Base-by-base conservation (phyloP, 2,888 invertebrate species). In the Frankliniella fusca region DNA sequence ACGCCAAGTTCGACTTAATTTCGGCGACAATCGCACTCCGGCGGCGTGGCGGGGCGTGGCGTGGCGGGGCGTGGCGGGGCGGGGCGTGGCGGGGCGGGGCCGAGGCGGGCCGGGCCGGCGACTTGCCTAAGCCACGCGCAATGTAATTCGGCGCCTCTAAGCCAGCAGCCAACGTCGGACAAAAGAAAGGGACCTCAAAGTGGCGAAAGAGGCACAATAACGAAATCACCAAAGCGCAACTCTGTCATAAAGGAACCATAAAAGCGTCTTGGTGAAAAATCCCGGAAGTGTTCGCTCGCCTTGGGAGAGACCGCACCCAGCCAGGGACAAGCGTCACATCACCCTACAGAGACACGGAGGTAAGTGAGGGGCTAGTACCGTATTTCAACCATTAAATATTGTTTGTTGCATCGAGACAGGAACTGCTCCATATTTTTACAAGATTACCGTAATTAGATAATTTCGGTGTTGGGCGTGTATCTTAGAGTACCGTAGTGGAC, bases 71-170 rank as follows among this genome's bases (percentile, higher is more conserved):
- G 54, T 15, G 18, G 54, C 54, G 18, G 0, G 18, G 54, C 54
- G 15, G 15, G 18, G 54, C 54, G 15, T 5, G 15, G 54, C 54
- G 15, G 18, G 54, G 5, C 54, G 15, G n/a, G n/a, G n/a, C n/a
- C n/a, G n/a, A n/a, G n/a, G n/a, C n/a, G n/a, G n/a, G n/a, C n/a
- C n/a, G n/a, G n/a, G n/a, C 23, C 23, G 70, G 27, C 70, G 27
- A 76, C 70, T 76, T 76, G 70, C 70, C 70, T 76, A 76, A 76
- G 70, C 70, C 70, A 23, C 38, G 38, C 70, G 27, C 23, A 76
- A 76, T 76, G 70, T 76, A 76, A 76, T 76, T 76, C 70, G 27
- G 70, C 70, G 70, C 70, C 70, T 23, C 70, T 76, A 76, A 76
- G 70, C 70, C 70, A 9, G 70, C 70, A 27, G 70, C 23, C 70